Percentiles rank a stretch among this genome's conserved stretches.
These are phyloP conservation scores for Stenurella melanura DNA, from an alignment of 2,888 invertebrate genomes.

Conservation along the genomic window DNA sequence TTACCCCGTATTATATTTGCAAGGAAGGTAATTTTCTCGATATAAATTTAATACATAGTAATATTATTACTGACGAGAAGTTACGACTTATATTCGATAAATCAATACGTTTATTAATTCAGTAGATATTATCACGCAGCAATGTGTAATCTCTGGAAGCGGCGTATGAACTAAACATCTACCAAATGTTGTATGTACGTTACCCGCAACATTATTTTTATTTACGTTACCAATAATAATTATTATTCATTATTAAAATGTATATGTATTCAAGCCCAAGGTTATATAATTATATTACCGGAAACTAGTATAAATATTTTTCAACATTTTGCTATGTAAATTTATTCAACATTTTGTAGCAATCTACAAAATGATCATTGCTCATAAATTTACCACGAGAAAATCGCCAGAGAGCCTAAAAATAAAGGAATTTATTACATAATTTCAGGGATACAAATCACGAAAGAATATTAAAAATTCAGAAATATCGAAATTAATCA, in stretches of 20 bases:
- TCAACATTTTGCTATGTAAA: conserved; percentile 32
- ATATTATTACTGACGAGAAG: no score
- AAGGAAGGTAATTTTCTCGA: no score
- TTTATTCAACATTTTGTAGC: conserved; percentile 28
- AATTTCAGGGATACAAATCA: background rate
- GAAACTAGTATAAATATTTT: conserved; percentile 36
- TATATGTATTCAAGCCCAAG: conserved; percentile 36
- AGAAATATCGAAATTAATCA: background rate
- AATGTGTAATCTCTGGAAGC: background rate
- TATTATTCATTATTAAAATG: conserved; percentile 32
- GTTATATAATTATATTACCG: conserved; percentile 28
- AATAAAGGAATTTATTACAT: background rate
- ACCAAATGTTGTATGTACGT: background rate
- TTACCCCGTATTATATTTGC: no score
- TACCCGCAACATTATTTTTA: conserved; percentile 9
- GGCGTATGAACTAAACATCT: background rate
- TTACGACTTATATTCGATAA: background rate
- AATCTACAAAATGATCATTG: conserved; percentile 3
- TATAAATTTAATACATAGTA: no score
- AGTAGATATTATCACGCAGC: background rate
- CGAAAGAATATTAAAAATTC: background rate
- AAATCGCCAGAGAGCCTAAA: conserved; percentile 8
- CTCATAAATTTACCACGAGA: conserved; percentile 16
- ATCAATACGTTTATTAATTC: background rate
- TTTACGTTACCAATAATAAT: conserved; percentile 20